phyloP scores from a whole-genome alignment of 2,113 vertebrate genomes.

The Apus apus region DNA sequence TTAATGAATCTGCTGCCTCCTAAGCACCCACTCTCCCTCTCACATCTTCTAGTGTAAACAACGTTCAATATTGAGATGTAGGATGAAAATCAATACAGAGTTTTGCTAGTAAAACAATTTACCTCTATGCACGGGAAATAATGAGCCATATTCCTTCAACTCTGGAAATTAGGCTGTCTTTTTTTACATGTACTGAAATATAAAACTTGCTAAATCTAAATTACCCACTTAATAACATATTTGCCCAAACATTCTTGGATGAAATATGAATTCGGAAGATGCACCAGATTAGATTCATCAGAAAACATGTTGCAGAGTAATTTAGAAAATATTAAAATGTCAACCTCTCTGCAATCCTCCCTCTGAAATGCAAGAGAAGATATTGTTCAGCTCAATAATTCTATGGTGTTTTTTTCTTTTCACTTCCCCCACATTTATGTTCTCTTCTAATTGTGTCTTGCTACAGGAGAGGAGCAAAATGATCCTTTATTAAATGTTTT shows the following conservation, averaged over 20 bases:
- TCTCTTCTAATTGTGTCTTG: conserved; percentile 6
- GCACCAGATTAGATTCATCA: conserved; percentile 25
- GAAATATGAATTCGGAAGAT: conserved; percentile 39
- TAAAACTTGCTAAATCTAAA: conserved; percentile 40
- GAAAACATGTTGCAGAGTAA: conserved; percentile 48
- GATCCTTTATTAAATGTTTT: neutral
- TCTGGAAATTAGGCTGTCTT: neutral
- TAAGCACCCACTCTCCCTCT: neutral
- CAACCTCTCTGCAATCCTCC: conserved; percentile 7
- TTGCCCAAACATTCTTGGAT: conserved; percentile 42
- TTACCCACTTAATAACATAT: conserved; percentile 11
- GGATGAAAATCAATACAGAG: neutral
- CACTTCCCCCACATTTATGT: neutral
- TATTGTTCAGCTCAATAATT: conserved; percentile 29
- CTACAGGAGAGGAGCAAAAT: neutral
- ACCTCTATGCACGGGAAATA: neutral
- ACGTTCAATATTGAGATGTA: neutral
- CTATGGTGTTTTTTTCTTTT: neutral
- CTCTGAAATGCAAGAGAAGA: conserved; percentile 16
- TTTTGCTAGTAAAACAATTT: conserved; percentile 9
- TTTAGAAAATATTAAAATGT: conserved; percentile 66
- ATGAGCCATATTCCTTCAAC: neutral
- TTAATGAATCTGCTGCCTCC: neutral
- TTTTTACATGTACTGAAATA: conserved; percentile 16
- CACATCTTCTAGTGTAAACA: neutral